Evolutionary conservation across 2,888 invertebrate genomes (phyloP), one percentile per base, ranked within the genome.

Genomic region (Agrochola lychnidis): DNA sequence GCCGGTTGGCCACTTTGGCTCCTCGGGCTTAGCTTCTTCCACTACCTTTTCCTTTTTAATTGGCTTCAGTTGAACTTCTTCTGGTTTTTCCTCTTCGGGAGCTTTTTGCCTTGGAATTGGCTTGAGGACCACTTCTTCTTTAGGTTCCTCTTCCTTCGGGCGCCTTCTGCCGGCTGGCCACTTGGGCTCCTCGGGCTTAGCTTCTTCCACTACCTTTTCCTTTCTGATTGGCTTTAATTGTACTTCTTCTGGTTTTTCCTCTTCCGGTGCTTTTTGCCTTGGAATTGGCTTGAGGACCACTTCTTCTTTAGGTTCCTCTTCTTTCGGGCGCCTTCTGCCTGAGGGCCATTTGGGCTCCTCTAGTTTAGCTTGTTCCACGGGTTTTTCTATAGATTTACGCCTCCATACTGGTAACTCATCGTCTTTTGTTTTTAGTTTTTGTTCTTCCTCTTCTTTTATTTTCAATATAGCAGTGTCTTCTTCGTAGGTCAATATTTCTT

Each of bases 391-490:
- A 6, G 74, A 10, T 63, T 68, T 80, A 5, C 81, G 84, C 40
- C 73, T 40, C 84, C 81, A 79, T 36, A 30, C 36, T 30, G 84
- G 84, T 70, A 93, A 64, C 30, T 93, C 91, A 85, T 84, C 93
- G 86, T 81, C 91, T 88, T 90, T 91, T 73, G 89, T 90, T 30
- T 90, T 57, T 79, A 96, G 94, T 22, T 36, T 88, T 0, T 87
- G 79, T 77, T 97, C 96, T 88, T 96, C 95, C 0, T 93, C 72
- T 70, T 89, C 86, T 75, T 90, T 87, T 91, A 95, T 76, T 89
- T 97, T 97, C 73, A 97, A 91, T 61, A 97, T 94, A 1, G 97
- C 95, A 14, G 97, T 97, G 76, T 97, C 97, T 92, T 97, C 97
- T 77, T 97, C 95, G 79, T 97, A 96, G 7, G 96, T 97, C 45